These are phyloP conservation scores for Prenolepis imparis DNA, from an alignment of 2,888 invertebrate genomes.

Conservation along the genomic window DNA sequence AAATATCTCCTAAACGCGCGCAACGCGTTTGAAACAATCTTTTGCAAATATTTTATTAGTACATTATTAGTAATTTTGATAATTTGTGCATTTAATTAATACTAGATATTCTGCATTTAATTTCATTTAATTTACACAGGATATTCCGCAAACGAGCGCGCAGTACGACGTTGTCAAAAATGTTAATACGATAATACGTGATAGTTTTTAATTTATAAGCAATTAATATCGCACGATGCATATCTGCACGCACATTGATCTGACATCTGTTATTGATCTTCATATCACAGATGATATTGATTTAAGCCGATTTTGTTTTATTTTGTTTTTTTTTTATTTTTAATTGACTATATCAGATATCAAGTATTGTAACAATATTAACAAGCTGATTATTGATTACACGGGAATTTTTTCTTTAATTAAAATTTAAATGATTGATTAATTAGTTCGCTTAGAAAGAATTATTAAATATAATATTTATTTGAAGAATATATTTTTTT, in stretches of 20 bases:
- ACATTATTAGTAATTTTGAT: not conserved
- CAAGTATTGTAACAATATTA: not conserved
- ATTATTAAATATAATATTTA: not conserved
- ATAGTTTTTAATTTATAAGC: not conserved
- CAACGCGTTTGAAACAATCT: not conserved
- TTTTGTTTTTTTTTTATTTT: not conserved
- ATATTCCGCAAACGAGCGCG: not conserved
- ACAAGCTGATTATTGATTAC: not conserved
- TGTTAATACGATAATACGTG: not conserved
- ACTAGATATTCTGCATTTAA: not conserved
- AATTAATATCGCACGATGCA: not conserved
- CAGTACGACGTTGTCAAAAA: not conserved
- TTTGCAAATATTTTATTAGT: not conserved
- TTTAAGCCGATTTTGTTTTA: not conserved
- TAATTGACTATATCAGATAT: not conserved
- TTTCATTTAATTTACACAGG: no score
- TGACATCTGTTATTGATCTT: not conserved
- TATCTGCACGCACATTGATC: not conserved
- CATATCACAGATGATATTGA: not conserved
- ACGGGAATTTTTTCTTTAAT: not conserved
- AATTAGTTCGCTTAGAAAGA: not conserved
- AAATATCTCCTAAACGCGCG: not conserved
- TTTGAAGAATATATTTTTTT: not conserved
- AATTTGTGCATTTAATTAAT: not conserved
- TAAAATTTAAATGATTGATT: not conserved